phyloP scores from a whole-genome alignment of 2,797 vertebrate genomes.

The Propithecus perrieri region DNA sequence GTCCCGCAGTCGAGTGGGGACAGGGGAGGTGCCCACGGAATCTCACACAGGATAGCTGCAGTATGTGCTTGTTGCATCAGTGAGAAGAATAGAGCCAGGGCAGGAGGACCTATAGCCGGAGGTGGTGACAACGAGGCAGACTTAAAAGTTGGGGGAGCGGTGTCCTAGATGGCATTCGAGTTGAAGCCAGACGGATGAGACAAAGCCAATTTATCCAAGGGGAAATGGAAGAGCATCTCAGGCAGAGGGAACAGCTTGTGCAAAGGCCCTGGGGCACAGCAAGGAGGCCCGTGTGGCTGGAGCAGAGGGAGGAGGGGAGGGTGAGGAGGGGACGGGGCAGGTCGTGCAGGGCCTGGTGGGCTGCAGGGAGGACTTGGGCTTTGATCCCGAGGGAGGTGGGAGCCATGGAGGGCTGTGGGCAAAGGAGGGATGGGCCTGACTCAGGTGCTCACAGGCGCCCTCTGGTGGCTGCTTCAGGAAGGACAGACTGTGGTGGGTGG shows the following conservation, averaged over 20 bases:
- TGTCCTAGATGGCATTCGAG: background rate
- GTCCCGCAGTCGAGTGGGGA: background rate
- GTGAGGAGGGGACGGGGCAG: accelerated
- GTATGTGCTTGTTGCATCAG: accelerated
- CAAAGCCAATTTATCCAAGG: background rate
- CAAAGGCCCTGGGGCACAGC: background rate
- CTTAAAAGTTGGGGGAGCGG: background rate
- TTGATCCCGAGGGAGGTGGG: background rate
- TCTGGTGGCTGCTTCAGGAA: background rate
- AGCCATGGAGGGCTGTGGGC: background rate
- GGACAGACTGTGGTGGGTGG: no score
- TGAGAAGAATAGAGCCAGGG: background rate
- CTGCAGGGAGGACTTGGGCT: background rate
- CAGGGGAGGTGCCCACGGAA: background rate
- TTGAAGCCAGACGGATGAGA: background rate
- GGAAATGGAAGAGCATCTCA: background rate
- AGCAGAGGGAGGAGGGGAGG: background rate
- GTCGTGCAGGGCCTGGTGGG: background rate
- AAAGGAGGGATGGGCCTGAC: no score
- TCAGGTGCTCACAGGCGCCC: background rate
- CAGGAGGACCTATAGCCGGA: background rate
- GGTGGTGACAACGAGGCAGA: no score
- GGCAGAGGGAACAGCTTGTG: background rate
- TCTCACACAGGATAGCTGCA: background rate
- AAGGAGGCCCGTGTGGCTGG: background rate